Base-by-base conservation (phyloP, 2,888 invertebrate genomes). In the Nemoura dubitans region DNA sequence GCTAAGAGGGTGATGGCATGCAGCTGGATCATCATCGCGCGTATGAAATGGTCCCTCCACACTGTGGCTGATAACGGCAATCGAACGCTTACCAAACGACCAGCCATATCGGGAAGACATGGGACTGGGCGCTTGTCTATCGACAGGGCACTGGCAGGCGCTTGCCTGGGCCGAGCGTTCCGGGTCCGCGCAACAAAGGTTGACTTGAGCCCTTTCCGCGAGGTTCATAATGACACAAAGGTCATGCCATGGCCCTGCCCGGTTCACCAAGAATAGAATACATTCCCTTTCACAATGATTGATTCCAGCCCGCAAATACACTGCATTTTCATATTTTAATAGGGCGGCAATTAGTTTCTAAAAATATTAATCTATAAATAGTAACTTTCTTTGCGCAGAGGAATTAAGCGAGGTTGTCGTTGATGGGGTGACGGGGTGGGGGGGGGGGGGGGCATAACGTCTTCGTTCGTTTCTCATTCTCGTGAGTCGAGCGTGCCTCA, bases 281-380 rank as follows among this genome's bases (percentile, higher is more conserved):
- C 78, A 78, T 78, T 28, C 26, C 78, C 78, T 78, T 78, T 78
- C 78, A 78, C 26, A 78, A 78, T 78, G 78, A 78, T 78, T 78
- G 78, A 78, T 78, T 2, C 36, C 78, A 7, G 59, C 21, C 59
- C 36, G 14, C 14, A 59, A 59, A 59, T 59, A 59, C 21, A 59
- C n/a, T n/a, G n/a, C 59, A 21, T 59, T 59, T 59, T 59, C 59
- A 59, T 59, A 59, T 21, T 21, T 59, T 59, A 10, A 21, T 59
- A 59, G 3, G 36, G 5, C 14, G 59, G 59, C 21, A 59, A 59
- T 59, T 1, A 59, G 59, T 14, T 59, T 59, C 59, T 59, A 59
- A 59, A 59, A 59, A 59, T 59, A 59, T 59, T 3, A 59, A 59
- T 59, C 21, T 59, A 59, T 78, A 26, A 78, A 78, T 78, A 78